Evolutionary conservation across 2,113 vertebrate species (phyloP).

Genomic region (Pimephales promelas): DNA sequence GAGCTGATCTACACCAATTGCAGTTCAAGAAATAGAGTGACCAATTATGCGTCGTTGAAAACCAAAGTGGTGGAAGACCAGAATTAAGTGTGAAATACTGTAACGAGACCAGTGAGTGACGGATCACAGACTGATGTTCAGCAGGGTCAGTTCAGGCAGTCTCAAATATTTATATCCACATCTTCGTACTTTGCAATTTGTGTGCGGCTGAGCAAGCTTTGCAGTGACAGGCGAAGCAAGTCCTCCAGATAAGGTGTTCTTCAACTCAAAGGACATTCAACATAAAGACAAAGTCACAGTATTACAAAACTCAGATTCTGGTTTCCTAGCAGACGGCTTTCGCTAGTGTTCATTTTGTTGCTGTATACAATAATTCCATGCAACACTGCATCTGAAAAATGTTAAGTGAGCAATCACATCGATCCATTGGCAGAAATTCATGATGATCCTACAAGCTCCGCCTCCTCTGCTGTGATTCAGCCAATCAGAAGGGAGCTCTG

Average conservation of each 20-base stretch:
- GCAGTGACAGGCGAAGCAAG: conserved; percentile 39
- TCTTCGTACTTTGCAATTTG: conserved; percentile 34
- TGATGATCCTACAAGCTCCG: conserved; percentile 41
- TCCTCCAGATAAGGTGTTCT: conserved; percentile 23
- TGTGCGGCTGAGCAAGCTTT: conserved; percentile 1
- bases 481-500: conserved; percentile 30
- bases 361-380: conserved; percentile 33
- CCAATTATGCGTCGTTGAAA: not conserved
- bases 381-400: not conserved
- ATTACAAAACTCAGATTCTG: conserved; percentile 39
- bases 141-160: conserved; percentile 17
- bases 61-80: conserved; percentile 23
- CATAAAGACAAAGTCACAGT: conserved; percentile 41
- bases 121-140: not conserved
- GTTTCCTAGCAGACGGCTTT: not conserved
- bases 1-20: too few relatives aligned
- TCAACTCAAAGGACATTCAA: conserved; percentile 37
- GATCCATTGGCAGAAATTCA: not conserved
- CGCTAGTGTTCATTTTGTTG: conserved; percentile 13
- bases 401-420: not conserved
- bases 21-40: conserved; percentile 10
- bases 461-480: conserved; percentile 25
- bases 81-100: conserved; percentile 6
- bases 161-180: conserved; percentile 23
- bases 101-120: not conserved